phyloP scores from a whole-genome alignment of 92 coral and sea anemone genomes.

The Plumapathes pennacea region DNA sequence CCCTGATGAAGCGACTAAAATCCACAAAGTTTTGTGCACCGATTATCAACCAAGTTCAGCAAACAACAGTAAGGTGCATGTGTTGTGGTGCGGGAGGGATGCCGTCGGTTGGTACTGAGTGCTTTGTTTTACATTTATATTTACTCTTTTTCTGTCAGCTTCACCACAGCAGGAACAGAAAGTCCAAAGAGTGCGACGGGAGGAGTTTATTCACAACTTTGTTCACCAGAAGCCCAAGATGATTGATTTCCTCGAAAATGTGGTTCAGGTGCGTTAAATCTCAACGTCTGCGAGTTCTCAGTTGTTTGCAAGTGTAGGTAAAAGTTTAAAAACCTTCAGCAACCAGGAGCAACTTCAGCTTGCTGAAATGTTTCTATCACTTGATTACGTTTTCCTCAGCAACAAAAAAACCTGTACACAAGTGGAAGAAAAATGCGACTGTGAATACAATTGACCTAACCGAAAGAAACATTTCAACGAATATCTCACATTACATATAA shows the following conservation, averaged over 20 bases:
- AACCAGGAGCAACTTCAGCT: too few relatives aligned
- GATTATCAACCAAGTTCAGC: conserved; percentile 68
- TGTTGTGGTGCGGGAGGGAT: not conserved
- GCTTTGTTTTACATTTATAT: not conserved
- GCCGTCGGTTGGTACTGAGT: not conserved
- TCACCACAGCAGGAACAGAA: conserved; percentile 9
- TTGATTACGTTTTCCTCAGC: too few relatives aligned
- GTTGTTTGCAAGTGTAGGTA: too few relatives aligned
- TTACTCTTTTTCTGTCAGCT: conserved; percentile 2
- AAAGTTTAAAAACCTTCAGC: too few relatives aligned
- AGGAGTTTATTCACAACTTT: conserved; percentile 95
- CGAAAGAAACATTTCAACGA: too few relatives aligned
- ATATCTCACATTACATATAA: too few relatives aligned
- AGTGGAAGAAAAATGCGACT: too few relatives aligned
- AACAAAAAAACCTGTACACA: too few relatives aligned
- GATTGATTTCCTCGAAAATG: conserved; percentile 91
- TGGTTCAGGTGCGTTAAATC: conserved; percentile 76
- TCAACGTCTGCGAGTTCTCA: too few relatives aligned
- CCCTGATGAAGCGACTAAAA: conserved; percentile 83
- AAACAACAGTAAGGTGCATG: conserved; percentile 31
- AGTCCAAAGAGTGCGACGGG: conserved; percentile 74
- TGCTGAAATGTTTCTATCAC: too few relatives aligned
- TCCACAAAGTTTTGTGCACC: conserved; percentile 80
- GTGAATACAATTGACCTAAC: too few relatives aligned
- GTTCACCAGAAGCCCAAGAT: conserved; percentile 92